A percentile compares a stretch with the other conserved stretches of the same genome.
Evolutionary conservation across 1,140 invertebrate genomes (phyloP).

Genomic region (Drosophila sechellia): DNA sequence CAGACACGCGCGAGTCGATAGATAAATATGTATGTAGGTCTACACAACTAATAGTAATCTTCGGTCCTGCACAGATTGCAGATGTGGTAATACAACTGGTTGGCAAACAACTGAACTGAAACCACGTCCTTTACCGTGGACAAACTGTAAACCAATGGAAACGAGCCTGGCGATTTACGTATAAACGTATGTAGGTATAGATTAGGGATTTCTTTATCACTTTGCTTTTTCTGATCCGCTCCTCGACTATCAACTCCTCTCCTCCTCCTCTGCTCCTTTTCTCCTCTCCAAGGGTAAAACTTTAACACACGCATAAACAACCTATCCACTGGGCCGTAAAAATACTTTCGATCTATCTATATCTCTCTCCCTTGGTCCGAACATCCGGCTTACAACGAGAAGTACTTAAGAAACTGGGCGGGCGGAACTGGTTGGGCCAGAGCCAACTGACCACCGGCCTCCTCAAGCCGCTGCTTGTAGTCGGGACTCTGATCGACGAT

Average conservation of each 20-base stretch:
- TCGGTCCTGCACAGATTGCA: slow-evolving; percentile 18
- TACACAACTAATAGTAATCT: slow-evolving; percentile 45
- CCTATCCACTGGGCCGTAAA: slow-evolving; percentile 33
- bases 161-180: slow-evolving; percentile 22
- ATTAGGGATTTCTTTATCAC: slow-evolving; percentile 66
- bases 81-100: slow-evolving; percentile 24
- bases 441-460: slow-evolving; percentile 91
- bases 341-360: slow-evolving; percentile 59
- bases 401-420: slow-evolving; percentile 95
- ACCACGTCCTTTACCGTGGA: slow-evolving; percentile 18
- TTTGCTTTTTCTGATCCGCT: slow-evolving; percentile 61
- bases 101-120: slow-evolving; percentile 31
- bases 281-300: slow-evolving; percentile 45
- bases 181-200: slow-evolving; percentile 34
- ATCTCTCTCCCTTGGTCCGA: slow-evolving; percentile 56
- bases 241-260: neutral
- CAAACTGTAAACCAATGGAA: slow-evolving; percentile 39
- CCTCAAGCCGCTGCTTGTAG: slow-evolving; percentile 90
- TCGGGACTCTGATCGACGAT: slow-evolving; percentile 93
- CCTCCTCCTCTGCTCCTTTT: neutral
- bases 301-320: slow-evolving; percentile 65
- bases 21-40: neutral
- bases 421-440: slow-evolving; percentile 93
- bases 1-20: slow-evolving; percentile 23
- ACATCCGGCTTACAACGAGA: slow-evolving; percentile 89